Evolutionary conservation across 2,888 invertebrate species (phyloP), one percentile per base, ranked within the genome.

Genomic region (Tipula confusa): DNA sequence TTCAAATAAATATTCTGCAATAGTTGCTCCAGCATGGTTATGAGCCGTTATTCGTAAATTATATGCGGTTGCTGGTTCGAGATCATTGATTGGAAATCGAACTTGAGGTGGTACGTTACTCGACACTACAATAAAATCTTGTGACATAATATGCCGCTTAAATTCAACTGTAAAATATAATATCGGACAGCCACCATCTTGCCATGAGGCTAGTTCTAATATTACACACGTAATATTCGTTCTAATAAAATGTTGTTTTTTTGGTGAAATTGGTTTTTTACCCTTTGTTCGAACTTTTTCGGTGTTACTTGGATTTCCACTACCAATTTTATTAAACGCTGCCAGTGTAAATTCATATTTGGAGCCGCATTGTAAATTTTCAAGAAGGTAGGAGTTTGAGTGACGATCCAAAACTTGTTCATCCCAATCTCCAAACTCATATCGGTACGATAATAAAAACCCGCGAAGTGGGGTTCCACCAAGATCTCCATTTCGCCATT

Each of bases 151-250:
- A 83, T 88, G 86, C 13, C 87, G 86, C 48, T 87, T 87, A 38
- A 89, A 89, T 84, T 89, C 89, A n/a, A 89, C 88, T 29, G 89
- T 88, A 82, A 95, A 95, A 84, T 94, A 94, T 0, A 92, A 91
- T 86, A 96, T 94, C 0, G 95, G 93, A 87, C 96, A 97, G 64
- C 95, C 95, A 0, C 94, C 94, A 86, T 94, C 94, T 24, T 94
- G 93, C 96, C 96, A 96, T 6, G 94, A 93, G 83, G 93, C 92
- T 85, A 96, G 91, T 87, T 95, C 94, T 18, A 96, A 91, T 83
- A 94, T 92, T 18, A 94, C 93, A 0, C 94, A 94, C 0, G 96
- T 95, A 0, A 94, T 93, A 87, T 96, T 96, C 85, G 94, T 91
- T 81, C 93, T 91, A 2, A 96, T 91, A 33, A 96, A 92, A 85